Evolutionary conservation across 2,113 vertebrate species (phyloP).

Genomic region (Sterrhoptilus dennistouni): DNA sequence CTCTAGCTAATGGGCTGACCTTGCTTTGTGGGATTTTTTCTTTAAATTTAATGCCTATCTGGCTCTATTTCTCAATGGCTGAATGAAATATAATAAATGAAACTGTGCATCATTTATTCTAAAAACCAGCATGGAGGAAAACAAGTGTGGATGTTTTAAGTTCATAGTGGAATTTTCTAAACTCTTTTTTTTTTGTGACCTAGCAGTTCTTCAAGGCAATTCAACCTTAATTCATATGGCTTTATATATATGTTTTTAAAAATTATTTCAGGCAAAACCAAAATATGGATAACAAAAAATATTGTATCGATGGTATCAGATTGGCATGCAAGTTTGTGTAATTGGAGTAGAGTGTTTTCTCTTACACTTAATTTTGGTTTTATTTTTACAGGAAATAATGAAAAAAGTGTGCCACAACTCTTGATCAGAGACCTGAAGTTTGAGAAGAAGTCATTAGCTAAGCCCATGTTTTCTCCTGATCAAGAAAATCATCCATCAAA

Average conservation of each 20-base stretch:
- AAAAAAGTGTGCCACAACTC: conserved; percentile 78
- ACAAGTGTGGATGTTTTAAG: background rate
- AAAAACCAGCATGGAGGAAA: background rate
- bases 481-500: conserved; percentile 99
- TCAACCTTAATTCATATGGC: background rate
- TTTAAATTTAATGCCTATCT: background rate
- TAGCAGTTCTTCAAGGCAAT: background rate
- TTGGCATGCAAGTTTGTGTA: background rate
- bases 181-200: background rate
- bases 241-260: background rate
- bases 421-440: conserved; percentile 77
- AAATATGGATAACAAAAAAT: background rate
- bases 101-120: background rate
- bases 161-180: background rate
- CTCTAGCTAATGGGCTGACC: background rate
- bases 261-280: background rate
- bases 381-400: conserved; percentile 80
- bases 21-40: background rate
- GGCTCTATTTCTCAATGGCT: background rate
- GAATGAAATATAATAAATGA: background rate
- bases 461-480: conserved; percentile 98
- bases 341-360: background rate
- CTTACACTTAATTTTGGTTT: background rate
- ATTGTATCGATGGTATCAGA: background rate
- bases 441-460: conserved; percentile 78